Percentiles rank a stretch among this genome's conserved stretches.
These are phyloP conservation scores for Noctua fimbriata DNA, from an alignment of 2,888 invertebrate genomes.

Conservation along the genomic window DNA sequence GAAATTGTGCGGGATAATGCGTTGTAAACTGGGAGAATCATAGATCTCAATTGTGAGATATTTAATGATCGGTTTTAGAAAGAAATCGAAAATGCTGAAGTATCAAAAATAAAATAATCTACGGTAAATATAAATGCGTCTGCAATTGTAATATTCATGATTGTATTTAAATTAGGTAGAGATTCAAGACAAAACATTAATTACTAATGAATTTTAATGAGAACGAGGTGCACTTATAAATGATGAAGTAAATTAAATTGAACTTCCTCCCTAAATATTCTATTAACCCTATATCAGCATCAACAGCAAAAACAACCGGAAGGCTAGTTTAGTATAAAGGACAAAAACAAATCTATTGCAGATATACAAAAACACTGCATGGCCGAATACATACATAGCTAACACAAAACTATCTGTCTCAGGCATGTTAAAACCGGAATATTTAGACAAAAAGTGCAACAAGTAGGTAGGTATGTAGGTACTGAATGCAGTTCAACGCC, in stretches of 20 bases:
- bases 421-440: constrained; percentile 55
- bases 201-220: background rate
- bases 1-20: background rate
- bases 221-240: background rate
- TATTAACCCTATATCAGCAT: background rate
- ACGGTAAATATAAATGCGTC: background rate
- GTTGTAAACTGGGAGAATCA: background rate
- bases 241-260: background rate
- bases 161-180: constrained; percentile 3
- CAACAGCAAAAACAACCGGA: constrained; percentile 30
- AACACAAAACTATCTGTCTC: constrained; percentile 34
- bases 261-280: background rate
- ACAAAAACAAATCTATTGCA: constrained; percentile 17
- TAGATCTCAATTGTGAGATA: background rate
- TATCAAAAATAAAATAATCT: background rate
- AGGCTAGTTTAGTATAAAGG: constrained; percentile 1
- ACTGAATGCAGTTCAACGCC: constrained; percentile 73
- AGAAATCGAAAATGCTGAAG: background rate
- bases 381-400: constrained; percentile 9
- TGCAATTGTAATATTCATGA: constrained; percentile 5
- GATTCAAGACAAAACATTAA: background rate
- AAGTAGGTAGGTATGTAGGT: constrained; percentile 53
- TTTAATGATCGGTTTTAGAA: background rate
- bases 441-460: constrained; percentile 72
- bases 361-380: constrained; percentile 21